These are phyloP conservation scores for Dicyrtomina minuta DNA, from an alignment of 2,888 invertebrate genomes.

Conservation along the genomic window DNA sequence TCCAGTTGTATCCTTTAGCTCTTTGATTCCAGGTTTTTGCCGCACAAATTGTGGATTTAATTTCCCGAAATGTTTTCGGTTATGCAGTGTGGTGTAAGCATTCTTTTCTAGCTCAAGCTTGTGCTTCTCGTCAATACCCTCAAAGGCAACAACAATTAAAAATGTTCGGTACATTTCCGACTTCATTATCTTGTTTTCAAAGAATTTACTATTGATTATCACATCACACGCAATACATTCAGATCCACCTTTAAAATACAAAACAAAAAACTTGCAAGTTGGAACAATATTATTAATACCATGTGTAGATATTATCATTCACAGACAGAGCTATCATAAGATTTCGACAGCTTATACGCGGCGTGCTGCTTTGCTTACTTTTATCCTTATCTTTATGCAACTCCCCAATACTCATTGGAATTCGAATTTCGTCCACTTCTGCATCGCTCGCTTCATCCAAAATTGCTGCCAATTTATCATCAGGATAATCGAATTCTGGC, in stretches of 20 bases:
- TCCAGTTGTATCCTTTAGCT: constrained; percentile 39
- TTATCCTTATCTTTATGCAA: constrained; percentile 59
- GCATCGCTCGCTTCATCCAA: constrained; percentile 56
- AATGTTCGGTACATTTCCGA: constrained; percentile 58
- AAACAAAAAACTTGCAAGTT: constrained; percentile 4
- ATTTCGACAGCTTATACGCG: no score
- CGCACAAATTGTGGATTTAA: constrained; percentile 50
- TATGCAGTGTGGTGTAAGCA: constrained; percentile 40
- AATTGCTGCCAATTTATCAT: constrained; percentile 58
- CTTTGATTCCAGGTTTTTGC: constrained; percentile 44
- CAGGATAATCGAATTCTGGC: constrained; percentile 54
- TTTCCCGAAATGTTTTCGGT: constrained; percentile 49
- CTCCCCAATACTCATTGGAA: constrained; percentile 61
- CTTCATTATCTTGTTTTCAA: constrained; percentile 55
- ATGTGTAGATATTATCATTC: no score
- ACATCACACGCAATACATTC: constrained; percentile 59
- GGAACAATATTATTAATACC: no score
- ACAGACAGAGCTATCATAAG: no score
- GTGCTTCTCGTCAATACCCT: constrained; percentile 59
- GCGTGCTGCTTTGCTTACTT: no score
- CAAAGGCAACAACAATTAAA: constrained; percentile 57
- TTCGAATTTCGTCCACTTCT: constrained; percentile 57
- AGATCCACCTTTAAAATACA: constrained; percentile 55
- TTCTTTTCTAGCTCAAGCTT: constrained; percentile 56
- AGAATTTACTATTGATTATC: constrained; percentile 58